Evolutionary conservation across 2,113 vertebrate genomes (phyloP).

Genomic region (Odocoileus hemionus): DNA sequence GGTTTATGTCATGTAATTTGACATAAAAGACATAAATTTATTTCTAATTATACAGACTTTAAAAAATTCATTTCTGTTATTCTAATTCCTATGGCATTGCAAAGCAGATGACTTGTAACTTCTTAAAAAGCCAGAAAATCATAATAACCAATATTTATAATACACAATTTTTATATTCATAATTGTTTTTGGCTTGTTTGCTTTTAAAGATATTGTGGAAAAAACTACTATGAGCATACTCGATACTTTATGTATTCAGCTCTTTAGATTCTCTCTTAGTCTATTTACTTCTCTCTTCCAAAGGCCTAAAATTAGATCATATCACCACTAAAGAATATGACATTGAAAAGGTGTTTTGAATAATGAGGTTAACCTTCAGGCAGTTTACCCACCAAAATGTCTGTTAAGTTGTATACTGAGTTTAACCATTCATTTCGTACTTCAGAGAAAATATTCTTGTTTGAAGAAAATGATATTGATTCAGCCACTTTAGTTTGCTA

Average conservation of each 20-base stretch:
- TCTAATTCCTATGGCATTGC: neutral
- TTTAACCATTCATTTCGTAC: neutral
- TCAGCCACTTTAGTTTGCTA: neutral
- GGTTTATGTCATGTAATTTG: neutral
- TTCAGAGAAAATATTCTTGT: neutral
- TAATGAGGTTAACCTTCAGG: neutral
- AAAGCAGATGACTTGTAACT: neutral
- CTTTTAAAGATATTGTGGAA: neutral
- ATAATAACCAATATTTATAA: neutral
- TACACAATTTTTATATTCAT: neutral
- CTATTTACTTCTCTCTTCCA: neutral
- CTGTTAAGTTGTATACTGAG: neutral
- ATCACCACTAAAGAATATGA: neutral
- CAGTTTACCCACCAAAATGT: neutral
- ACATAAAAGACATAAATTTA: neutral
- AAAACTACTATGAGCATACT: neutral
- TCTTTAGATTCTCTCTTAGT: neutral
- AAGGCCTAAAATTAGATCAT: neutral
- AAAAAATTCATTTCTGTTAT: neutral
- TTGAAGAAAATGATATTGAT: neutral
- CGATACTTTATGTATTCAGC: neutral
- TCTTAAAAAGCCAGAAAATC: neutral
- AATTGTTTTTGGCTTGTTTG: neutral
- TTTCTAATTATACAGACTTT: neutral
- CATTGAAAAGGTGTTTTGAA: neutral